These are phyloP conservation scores for Tetramorium simillimum DNA, from an alignment of 1,140 invertebrate genomes.

Conservation along the genomic window DNA sequence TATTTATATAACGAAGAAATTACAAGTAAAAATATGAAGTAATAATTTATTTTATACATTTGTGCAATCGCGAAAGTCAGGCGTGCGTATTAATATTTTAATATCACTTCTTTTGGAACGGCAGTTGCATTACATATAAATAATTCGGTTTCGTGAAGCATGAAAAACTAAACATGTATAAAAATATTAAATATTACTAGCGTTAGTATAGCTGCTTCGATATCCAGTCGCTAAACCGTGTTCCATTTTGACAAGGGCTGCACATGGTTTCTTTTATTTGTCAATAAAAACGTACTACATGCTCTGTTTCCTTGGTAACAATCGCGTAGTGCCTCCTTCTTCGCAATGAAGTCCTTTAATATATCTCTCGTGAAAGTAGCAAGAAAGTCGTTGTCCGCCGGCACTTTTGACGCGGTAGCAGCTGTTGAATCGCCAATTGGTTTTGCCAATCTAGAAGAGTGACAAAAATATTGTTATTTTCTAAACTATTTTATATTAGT, in stretches of 20 bases:
- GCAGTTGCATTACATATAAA: not conserved
- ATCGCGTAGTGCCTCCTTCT: slow-evolving; percentile 47
- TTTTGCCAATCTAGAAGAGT: slow-evolving; percentile 2
- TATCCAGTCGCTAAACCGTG: no score
- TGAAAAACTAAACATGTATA: not conserved
- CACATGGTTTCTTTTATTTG: slow-evolving; percentile 49
- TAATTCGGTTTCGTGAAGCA: not conserved
- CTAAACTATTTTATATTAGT: not conserved
- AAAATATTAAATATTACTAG: not conserved
- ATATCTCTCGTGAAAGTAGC: slow-evolving; percentile 55
- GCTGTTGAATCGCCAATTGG: slow-evolving; percentile 67
- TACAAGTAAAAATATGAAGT: not conserved
- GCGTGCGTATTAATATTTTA: not conserved
- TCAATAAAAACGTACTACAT: slow-evolving; percentile 46
- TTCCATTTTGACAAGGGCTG: slow-evolving; percentile 13
- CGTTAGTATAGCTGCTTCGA: not conserved
- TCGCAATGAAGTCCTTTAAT: slow-evolving; percentile 60
- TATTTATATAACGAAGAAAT: slow-evolving; percentile 12
- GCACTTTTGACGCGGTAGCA: slow-evolving; percentile 38
- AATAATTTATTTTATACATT: not conserved
- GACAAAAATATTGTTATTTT: slow-evolving; percentile 55
- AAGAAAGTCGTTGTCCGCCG: slow-evolving; percentile 21
- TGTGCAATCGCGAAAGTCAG: not conserved
- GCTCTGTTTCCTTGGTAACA: slow-evolving; percentile 70
- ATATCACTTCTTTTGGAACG: not conserved